These are phyloP conservation scores for Pipa parva DNA, from an alignment of 2,113 vertebrate genomes.

Conservation along the genomic window DNA sequence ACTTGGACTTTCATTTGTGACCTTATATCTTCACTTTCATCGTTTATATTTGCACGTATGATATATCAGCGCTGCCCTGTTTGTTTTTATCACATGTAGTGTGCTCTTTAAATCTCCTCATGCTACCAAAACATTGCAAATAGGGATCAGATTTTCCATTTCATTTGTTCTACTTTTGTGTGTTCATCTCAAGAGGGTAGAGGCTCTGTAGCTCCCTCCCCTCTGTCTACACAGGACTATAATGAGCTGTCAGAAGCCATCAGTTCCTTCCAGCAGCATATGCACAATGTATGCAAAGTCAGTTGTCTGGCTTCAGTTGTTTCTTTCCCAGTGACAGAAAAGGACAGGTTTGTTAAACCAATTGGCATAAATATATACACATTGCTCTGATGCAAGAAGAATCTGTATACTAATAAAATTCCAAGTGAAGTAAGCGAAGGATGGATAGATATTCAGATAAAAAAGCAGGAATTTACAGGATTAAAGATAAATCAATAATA, in stretches of 20 bases:
- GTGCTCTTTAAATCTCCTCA: conserved; percentile 26
- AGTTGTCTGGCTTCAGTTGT: not conserved
- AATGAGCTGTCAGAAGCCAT: conserved; percentile 32
- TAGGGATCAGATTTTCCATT: conserved; percentile 36
- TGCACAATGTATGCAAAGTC: conserved; percentile 19
- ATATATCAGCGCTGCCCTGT: conserved; percentile 1
- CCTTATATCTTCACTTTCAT: too few species aligned
- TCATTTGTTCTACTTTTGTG: conserved; percentile 1
- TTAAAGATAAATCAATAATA: too few species aligned
- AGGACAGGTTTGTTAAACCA: not conserved
- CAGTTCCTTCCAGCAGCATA: conserved; percentile 15
- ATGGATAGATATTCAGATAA: too few species aligned
- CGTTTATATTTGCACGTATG: too few species aligned
- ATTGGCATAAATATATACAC: not conserved
- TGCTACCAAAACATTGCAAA: conserved; percentile 24
- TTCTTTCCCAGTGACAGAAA: conserved; percentile 12
- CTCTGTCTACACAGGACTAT: conserved; percentile 10
- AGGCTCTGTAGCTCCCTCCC: not conserved
- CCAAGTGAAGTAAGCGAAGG: too few species aligned
- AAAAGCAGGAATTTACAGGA: too few species aligned
- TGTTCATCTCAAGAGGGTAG: not conserved
- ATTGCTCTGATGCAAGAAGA: not conserved
- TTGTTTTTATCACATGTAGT: too few species aligned
- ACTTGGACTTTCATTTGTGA: too few species aligned
- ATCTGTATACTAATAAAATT: too few species aligned